Percentiles rank a stretch among this genome's conserved stretches.
phyloP scores from a whole-genome alignment of 2,888 invertebrate genomes.

The Caenorhabditis drosophilae region DNA sequence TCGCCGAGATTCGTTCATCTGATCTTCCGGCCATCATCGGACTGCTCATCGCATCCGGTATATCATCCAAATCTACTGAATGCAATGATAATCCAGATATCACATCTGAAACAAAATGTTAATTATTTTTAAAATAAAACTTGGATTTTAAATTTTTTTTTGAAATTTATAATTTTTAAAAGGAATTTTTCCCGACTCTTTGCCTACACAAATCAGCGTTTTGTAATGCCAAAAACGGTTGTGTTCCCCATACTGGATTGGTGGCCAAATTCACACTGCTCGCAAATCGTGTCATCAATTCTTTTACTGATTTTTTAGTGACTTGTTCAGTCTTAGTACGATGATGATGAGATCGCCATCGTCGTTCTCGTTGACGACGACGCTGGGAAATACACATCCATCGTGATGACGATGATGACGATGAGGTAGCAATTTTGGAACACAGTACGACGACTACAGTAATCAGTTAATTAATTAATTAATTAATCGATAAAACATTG shows the following conservation, averaged over 20 bases:
- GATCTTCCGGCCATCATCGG: constrained; percentile 11
- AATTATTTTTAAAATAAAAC: background rate
- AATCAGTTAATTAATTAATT: too few species aligned
- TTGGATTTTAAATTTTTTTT: background rate
- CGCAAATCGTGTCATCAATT: constrained; percentile 6
- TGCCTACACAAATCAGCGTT: constrained; percentile 39
- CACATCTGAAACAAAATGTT: constrained; percentile 54
- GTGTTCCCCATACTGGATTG: constrained; percentile 32
- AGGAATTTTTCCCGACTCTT: too few species aligned
- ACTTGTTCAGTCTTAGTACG: background rate
- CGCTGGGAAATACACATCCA: too few species aligned
- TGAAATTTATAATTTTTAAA: too few species aligned
- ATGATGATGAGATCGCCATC: background rate
- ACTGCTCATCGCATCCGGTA: constrained; percentile 44
- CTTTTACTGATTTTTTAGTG: constrained; percentile 5
- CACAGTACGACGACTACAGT: too few species aligned
- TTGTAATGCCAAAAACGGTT: constrained; percentile 28
- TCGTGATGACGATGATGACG: background rate
- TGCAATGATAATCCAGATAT: constrained; percentile 60
- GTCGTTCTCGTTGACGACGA: background rate
- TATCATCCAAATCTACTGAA: constrained; percentile 56
- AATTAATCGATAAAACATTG: too few species aligned
- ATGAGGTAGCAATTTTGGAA: background rate
- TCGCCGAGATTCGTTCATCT: constrained; percentile 9
- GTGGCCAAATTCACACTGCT: too few species aligned